These are phyloP conservation scores for Pandion haliaetus DNA, from an alignment of 2,113 vertebrate species.

Conservation along the genomic window DNA sequence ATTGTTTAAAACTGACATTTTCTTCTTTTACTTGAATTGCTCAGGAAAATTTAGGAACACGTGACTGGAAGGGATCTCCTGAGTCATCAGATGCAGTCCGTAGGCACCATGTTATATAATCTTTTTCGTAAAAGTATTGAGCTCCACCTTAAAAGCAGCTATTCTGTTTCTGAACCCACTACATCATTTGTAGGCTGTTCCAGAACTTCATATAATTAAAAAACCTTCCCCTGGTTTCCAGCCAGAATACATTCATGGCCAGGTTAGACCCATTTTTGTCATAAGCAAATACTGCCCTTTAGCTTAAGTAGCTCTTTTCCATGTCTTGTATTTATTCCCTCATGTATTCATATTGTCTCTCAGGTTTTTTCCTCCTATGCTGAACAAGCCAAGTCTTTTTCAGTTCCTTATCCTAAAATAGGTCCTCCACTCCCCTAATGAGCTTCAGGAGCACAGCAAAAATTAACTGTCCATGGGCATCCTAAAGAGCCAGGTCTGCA, in stretches of 20 bases:
- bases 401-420: not conserved
- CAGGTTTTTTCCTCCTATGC: not conserved
- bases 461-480: not conserved
- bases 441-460: not conserved
- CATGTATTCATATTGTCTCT: not conserved
- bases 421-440: not conserved
- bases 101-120: not conserved
- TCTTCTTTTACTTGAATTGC: not conserved
- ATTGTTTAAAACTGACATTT: slow-evolving; percentile 22
- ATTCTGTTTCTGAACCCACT: not conserved
- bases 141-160: slow-evolving; percentile 7
- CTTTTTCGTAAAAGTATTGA: not conserved
- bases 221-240: not conserved
- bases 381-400: not conserved
- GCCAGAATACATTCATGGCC: not conserved
- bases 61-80: not conserved
- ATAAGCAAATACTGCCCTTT: not conserved
- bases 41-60: not conserved
- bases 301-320: not conserved
- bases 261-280: not conserved
- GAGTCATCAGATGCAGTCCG: not conserved
- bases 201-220: not conserved
- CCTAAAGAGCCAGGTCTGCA: not conserved
- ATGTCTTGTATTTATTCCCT: not conserved
- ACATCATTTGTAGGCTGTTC: not conserved